Evolutionary conservation across 1,140 invertebrate species (phyloP).

Genomic region (Papilio polyxenes): DNA sequence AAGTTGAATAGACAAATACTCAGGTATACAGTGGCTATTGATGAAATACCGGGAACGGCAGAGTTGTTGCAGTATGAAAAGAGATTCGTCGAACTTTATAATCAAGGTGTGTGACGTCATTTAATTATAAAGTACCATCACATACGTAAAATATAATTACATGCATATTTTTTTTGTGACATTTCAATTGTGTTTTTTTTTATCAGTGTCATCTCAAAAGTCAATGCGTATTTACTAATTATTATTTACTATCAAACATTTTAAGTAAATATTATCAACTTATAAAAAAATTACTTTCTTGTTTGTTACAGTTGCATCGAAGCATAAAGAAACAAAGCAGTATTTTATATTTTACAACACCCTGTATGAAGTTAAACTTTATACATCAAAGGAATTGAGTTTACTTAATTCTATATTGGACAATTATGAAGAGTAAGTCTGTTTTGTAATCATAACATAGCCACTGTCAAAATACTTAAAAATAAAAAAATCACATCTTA

Average conservation of each 20-base stretch:
- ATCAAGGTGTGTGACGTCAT: conserved; percentile 86
- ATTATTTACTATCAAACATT: too few species aligned
- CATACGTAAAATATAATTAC: not conserved
- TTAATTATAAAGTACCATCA: not conserved
- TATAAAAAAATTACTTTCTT: conserved; percentile 34
- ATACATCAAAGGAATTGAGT: conserved; percentile 94
- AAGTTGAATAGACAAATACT: conserved; percentile 92
- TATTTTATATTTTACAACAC: conserved; percentile 98
- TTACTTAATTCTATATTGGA: conserved; percentile 97
- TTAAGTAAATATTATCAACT: too few species aligned
- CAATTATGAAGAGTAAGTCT: conserved; percentile 92
- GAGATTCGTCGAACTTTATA: conserved; percentile 97
- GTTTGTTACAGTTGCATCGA: conserved; percentile 90
- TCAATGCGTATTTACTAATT: too few species aligned
- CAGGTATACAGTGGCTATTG: conserved; percentile 88
- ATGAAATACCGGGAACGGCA: conserved; percentile 94
- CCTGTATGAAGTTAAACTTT: conserved; percentile 95
- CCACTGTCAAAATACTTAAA: not conserved
- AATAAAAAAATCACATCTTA: too few species aligned
- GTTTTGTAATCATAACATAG: conserved; percentile 23
- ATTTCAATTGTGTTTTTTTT: not conserved
- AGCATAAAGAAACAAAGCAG: conserved; percentile 98
- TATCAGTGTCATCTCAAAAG: too few species aligned
- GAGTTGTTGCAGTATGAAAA: conserved; percentile 97
- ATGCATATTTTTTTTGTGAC: conserved; percentile 4